phyloP scores from a whole-genome alignment of 2,888 invertebrate species.

The Crepidodera aurea region DNA sequence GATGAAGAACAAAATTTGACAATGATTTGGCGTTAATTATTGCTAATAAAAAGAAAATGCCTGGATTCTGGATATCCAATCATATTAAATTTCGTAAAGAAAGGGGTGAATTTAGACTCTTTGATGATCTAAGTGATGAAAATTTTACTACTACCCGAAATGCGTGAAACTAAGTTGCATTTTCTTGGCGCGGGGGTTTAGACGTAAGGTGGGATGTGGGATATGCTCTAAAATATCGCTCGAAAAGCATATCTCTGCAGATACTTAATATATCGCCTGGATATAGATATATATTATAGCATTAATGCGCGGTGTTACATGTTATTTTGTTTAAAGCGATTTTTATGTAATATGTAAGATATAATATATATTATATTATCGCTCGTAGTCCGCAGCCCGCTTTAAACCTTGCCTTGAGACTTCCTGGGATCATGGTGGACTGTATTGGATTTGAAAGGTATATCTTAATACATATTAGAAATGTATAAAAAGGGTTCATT shows the following conservation, averaged over 20 bases:
- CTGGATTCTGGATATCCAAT: slow-evolving; percentile 13
- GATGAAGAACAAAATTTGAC: slow-evolving; percentile 16
- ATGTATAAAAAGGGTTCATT: too few relatives aligned
- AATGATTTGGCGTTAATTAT: slow-evolving; percentile 11
- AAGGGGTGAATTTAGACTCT: too few relatives aligned
- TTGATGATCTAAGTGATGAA: slow-evolving; percentile 26
- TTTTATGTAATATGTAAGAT: too few relatives aligned
- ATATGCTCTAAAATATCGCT: neutral
- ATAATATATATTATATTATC: too few relatives aligned
- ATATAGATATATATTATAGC: slow-evolving; percentile 1
- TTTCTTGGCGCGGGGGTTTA: neutral
- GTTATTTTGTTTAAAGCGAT: too few relatives aligned
- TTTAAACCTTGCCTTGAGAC: too few relatives aligned
- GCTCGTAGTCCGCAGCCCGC: too few relatives aligned
- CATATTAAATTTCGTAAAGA: slow-evolving; percentile 14
- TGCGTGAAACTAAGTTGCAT: neutral
- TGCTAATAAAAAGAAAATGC: slow-evolving; percentile 15
- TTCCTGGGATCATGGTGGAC: too few relatives aligned
- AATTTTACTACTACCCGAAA: slow-evolving; percentile 3
- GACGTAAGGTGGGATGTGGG: neutral
- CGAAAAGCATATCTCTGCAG: slow-evolving; percentile 6
- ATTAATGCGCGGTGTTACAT: too few relatives aligned
- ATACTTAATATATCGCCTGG: slow-evolving; percentile 9
- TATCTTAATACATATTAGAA: too few relatives aligned
- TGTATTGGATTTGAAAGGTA: too few relatives aligned